Evolutionary conservation across 2,888 invertebrate genomes (phyloP), one percentile per base, ranked within the genome.

Genomic region (Lissonota sp.): DNA sequence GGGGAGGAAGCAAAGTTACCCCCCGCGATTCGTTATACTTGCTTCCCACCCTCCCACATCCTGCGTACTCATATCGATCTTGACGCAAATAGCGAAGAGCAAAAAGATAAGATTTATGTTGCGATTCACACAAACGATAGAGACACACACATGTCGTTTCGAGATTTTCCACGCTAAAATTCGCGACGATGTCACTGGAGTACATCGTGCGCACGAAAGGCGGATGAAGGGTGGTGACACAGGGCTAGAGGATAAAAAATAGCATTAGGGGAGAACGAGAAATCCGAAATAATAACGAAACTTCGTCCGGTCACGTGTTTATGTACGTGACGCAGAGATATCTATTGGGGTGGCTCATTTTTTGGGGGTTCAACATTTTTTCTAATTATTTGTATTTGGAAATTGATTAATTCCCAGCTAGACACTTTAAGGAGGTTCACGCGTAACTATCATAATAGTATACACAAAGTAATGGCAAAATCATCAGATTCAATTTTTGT

Each of bases 41-140:
- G 12, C 42, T 7, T 53, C 60, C 51, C 60, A 26, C 26, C 42
- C n/a, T 53, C 60, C 51, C 60, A 26, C 26, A 26, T 3, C 66
- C 12, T 64, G 39, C 26, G 26, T 53, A 7, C 53, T 73, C 53
- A 53, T 78, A 76, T 69, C 76, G 72, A 76, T 80, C 67, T 42
- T 37, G 16, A 49, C 14, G 60, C 39, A 70, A 58, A 69, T 26
- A 16, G 62, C 10, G 49, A 62, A 62, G 49, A 62, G 63, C 51
- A 51, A 55, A n/a, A 44, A 26, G 12, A 60, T 40, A 42, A 64
- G 64, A 81, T 78, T 78, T 73, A 39, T 60, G 63, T 62, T 42
- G 46, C 70, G 57, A 60, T 75, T 64, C 63, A 37, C 12, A 26
- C 72, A 58, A 72, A 26, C 26, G 53, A 62, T 76, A 16, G 60